Base-by-base conservation (phyloP, 1,140 invertebrate species). In the Agrypnia vestita region DNA sequence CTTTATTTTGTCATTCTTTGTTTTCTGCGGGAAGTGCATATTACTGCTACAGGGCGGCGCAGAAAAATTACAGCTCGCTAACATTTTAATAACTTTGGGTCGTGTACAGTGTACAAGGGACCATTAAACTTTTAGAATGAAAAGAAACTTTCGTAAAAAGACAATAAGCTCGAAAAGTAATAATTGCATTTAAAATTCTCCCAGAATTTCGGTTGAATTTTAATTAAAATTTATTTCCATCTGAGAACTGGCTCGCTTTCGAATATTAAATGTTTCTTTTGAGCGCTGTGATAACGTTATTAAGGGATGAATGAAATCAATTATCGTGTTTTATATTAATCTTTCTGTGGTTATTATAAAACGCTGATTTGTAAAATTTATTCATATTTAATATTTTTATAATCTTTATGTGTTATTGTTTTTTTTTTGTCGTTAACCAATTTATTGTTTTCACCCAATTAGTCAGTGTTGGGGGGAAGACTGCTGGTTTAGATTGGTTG, bases 1-100 rank as follows among this genome's bases (percentile, higher is more conserved):
- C 43, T 11, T 71, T 49, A 15, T 71, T 71, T 71, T 71, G 17
- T 53, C 13, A 51, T 47, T 47, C 67, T 71, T 71, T 71, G 21
- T 51, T 71, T 49, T 17, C 11, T 8, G 11, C 19, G 11, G 47
- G 8, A 71, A 71, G 47, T 71, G 47, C 67, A 71, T 17, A 67
- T 51, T 71, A 69, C 46, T 13, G 53, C 35, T 56, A 56, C 51
- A 15, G 53, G 56, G 46, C 10, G 17, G 53, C 0, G 11, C 25
- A 35, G 47, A 44, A 56, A 17, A 56, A 74, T 55, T 64, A 64
- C 21, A 77, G 49, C 47, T 51, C 75, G 44, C 62, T 77, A 78
- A 78, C 62, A 78, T 78, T 78, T 78, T 78, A 78, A 78, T 78
- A 78, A 78, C 76, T 71, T 59, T 72, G 62, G 62, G 43, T 59